Base-by-base conservation (phyloP, 2,888 invertebrate genomes). In the Drosophila anomalata region DNA sequence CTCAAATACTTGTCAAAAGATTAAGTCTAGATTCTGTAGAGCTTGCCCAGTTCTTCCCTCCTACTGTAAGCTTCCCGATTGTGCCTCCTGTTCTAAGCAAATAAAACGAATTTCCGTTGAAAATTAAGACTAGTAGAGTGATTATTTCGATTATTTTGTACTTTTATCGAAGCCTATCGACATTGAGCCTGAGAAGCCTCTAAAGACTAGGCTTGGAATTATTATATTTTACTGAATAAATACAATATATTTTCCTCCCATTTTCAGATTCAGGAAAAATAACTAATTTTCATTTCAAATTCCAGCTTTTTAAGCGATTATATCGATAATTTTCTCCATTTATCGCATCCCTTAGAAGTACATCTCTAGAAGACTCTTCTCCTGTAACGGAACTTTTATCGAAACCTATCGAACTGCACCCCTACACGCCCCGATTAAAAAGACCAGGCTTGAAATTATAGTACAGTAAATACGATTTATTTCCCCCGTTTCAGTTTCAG, bases 401-500 rank as follows among this genome's bases (percentile, higher is more conserved):
- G 7, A 29, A 29, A 2, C n/a, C n/a, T 7, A 36, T n/a, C 14
- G 33, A 33, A 1, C 4, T 5, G n/a, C n/a, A n/a, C 12, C n/a
- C 6, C 12, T 5, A n/a, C 0, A 6, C 6, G 6, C 1, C 36
- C 36, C 20, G 20, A 20, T 42, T 46, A 24, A 55, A 55, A 33
- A 24, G 2, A 26, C n/a, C n/a, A 24, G 17, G 3, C n/a, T 61
- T 36, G 24, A 29, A 50, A n/a, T 50, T 63, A 70, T 70, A 14
- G 62, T 70, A 70, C 70, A 69, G 75, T 82, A 78, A 77, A 82
- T 82, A 77, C 63, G 82, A 78, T 65, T 80, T 80, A 80, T 80
- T 82, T 55, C 36, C 39, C 39, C 51, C 58, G 22, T 56, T 62
- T 69, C 42, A 53, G 60, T 31, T 68, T 48, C 47, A 54, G 54